Evolutionary conservation across 2,797 vertebrate species (phyloP), one percentile per base, ranked within the genome.

Genomic region (Simalia tracyae): DNA sequence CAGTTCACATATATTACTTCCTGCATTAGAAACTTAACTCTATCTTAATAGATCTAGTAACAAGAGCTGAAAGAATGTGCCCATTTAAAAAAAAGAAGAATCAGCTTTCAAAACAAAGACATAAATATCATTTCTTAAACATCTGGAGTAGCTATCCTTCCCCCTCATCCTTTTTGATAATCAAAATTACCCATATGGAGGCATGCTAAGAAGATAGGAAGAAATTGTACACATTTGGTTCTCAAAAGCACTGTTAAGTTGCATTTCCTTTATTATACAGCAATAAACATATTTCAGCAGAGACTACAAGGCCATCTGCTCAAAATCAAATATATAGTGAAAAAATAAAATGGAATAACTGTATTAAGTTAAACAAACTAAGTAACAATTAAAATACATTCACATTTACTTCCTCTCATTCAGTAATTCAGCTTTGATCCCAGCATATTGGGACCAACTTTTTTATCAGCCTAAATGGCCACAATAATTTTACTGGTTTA

Each of bases 381-480:
- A 57, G 11, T 9, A 72, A 31, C 12, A 88, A 36, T 59, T 14
- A 88, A 89, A 42, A 42, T 63, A 66, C 28, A 17, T 88, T 5
- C 86, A 94, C 10, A 63, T 68, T 50, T 15, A 8, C 50, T 90
- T 87, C 31, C 4, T 24, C 4, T 93, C 89, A 93, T 89, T 91
- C 87, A 87, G 24, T 56, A 19, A 50, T 90, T 86, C 92, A 91
- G 63, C 54, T 93, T 89, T 28, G 90, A 66, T 93, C 89, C 59
- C 7, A 92, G 19, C 26, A 87, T 17, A n/a, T 3, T 4, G 36
- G 72, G 36, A 46, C 36, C 72, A 46, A 81, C 8, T 24, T 76
- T 72, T 72, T 42, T 76, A 76, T 42, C 31, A 42, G 68, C 15
- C 68, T 6, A 76, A 76, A 42, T 6, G 68, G 42, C 7, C 2